These are phyloP conservation scores for Psammodynastes pulverulentus DNA, from an alignment of 2,113 vertebrate genomes.

Conservation along the genomic window DNA sequence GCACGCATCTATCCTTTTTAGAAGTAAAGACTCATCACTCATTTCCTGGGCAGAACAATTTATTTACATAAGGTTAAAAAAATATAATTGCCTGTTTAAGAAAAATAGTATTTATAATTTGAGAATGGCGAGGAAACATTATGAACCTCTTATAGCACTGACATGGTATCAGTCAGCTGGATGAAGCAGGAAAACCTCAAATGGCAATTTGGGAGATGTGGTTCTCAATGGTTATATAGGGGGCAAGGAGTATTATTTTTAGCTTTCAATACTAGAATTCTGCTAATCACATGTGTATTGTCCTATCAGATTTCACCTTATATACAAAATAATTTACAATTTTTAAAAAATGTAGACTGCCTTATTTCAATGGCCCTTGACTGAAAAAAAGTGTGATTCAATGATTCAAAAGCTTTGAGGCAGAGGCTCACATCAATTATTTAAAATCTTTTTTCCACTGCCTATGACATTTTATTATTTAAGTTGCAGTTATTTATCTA, in stretches of 20 bases:
- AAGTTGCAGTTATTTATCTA: not conserved
- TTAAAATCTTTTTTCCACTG: not conserved
- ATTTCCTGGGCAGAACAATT: not conserved
- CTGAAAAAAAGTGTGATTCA: not conserved
- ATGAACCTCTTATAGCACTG: not conserved
- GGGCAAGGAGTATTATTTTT: not conserved
- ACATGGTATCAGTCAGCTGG: not conserved
- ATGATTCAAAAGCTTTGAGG: not conserved
- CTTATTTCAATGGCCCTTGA: not conserved
- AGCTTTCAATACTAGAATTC: not conserved
- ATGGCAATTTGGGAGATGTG: not conserved
- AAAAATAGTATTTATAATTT: not conserved
- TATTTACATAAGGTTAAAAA: not conserved
- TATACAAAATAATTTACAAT: not conserved
- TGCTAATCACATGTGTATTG: not conserved
- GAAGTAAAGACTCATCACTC: not conserved
- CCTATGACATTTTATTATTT: not conserved
- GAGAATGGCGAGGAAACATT: not conserved
- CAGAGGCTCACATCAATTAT: not conserved
- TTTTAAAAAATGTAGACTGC: not conserved
- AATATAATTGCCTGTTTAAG: not conserved
- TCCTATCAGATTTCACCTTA: not conserved
- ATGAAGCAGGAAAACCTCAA: not conserved
- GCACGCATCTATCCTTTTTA: not conserved
- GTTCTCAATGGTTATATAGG: not conserved